Base-by-base conservation (phyloP, 2,113 vertebrate species). In the Numida meleagris region DNA sequence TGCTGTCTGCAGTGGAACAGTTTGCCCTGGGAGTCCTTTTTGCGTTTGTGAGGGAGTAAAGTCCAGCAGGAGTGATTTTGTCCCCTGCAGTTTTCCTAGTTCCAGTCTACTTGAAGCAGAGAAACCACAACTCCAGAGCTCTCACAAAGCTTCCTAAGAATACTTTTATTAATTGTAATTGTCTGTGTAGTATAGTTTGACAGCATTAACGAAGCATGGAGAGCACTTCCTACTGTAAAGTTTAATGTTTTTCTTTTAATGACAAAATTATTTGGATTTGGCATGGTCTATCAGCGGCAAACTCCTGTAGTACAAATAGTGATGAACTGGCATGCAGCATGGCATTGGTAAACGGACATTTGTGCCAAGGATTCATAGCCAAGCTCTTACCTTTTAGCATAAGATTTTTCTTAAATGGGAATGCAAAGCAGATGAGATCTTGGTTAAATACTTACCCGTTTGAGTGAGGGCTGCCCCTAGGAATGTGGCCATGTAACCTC, bases 341-440 rank as follows among this genome's bases (percentile, higher is more conserved):
- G 21, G 53, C 6, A 0, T n/a, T 48, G 33, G 72, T 67, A 67
- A 38, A 59, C 55, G 50, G 63, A 25, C 83, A 4, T 90, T 71
- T 71, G 10, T 33, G 63, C 42, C 25, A 70, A 91, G 75, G 36
- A 82, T 58, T 76, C 0, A 0, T 8, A 79, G 84, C 87, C 74
- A 90, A 86, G 48, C 59, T 86, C 82, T 83, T 80, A 86, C 79
- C 79, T 94, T 95, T 91, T 43, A 59, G n/a, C 36, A 10, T 45
- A 45, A 71, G 45, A 12, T 70, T 93, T 93, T 86, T 91, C 84
- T 85, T 87, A 74, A 95, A 87, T 2, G 4, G 46, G 58, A 76
- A 40, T 46, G 84, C 82, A 89, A 77, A 94, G 78, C 42, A 89
- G 82, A 67, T 86, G 57, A 51, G 42, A 31, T 70, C 12, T 7